These are phyloP conservation scores for Sander vitreus DNA, from an alignment of 2,113 vertebrate species.

Conservation along the genomic window DNA sequence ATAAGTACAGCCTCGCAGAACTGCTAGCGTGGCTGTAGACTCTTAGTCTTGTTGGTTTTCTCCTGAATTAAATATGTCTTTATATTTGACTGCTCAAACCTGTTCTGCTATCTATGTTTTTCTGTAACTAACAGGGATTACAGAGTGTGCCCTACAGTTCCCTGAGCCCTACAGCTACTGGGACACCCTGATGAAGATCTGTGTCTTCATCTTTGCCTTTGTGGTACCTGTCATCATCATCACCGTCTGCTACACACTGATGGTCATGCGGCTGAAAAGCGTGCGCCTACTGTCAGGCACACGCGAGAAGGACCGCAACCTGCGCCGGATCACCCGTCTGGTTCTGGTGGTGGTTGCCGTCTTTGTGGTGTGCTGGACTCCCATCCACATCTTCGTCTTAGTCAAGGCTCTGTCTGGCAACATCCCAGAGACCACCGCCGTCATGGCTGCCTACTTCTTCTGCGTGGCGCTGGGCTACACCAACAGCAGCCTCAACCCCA, in stretches of 20 bases:
- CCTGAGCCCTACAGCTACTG: constrained; percentile 95
- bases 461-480: constrained; percentile 97
- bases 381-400: constrained; percentile 97
- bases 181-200: constrained; percentile 98
- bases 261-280: constrained; percentile 94
- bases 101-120: neutral
- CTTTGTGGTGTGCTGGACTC: constrained; percentile 93
- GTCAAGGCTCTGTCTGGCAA: constrained; percentile 89
- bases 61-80: neutral
- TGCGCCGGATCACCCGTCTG: constrained; percentile 94
- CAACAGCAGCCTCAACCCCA: constrained; percentile 98
- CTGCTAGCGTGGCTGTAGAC: neutral
- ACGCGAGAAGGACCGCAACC: constrained; percentile 94
- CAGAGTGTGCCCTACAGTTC: constrained; percentile 96
- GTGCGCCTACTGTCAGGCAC: constrained; percentile 96
- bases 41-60: neutral
- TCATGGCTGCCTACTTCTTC: constrained; percentile 96
- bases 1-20: neutral
- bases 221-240: constrained; percentile 95
- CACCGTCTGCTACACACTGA: constrained; percentile 93
- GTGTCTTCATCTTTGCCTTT: constrained; percentile 95
- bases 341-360: constrained; percentile 96
- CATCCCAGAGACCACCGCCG: constrained; percentile 90
- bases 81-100: neutral
- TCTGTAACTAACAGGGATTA: constrained; percentile 78